Conservation (phyloP, 2,888 invertebrate species). For the Orchestes rusci region DNA sequence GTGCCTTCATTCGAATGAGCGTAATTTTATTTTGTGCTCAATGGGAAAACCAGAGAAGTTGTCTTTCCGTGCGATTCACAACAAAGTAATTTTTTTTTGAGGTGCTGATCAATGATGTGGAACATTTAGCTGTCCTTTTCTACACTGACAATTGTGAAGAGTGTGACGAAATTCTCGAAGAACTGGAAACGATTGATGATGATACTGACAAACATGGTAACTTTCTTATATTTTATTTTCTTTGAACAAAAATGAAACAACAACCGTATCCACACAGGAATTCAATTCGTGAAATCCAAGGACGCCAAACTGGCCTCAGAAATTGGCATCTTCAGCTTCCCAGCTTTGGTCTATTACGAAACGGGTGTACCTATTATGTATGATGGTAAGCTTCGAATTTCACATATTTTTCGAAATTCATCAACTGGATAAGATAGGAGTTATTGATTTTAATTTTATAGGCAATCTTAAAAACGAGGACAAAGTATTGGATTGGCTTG, state of each 20-base stretch:
- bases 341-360: conserved; percentile 87
- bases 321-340: conserved; percentile 87
- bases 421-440: too few species aligned
- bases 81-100: conserved; percentile 27
- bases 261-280: conserved; percentile 54
- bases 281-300: conserved; percentile 89
- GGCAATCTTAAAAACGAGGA: conserved; percentile 92
- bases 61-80: too few species aligned
- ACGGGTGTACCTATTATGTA: conserved; percentile 92
- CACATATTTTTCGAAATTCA: too few species aligned
- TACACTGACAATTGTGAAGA: conserved; percentile 75
- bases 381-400: conserved; percentile 88
- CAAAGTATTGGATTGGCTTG: conserved; percentile 92
- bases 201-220: conserved; percentile 74
- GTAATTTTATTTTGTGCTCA: conserved; percentile 1
- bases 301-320: conserved; percentile 84
- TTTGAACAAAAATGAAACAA: neutral
- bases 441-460: too few species aligned
- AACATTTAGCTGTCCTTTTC: conserved; percentile 87
- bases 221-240: neutral
- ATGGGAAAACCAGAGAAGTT: too few species aligned
- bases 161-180: conserved; percentile 79
- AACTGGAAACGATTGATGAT: conserved; percentile 86
- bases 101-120: conserved; percentile 81
- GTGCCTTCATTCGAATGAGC: too few species aligned